Conservation (phyloP, 2,113 vertebrate species). For the Microtus pennsylvanicus region DNA sequence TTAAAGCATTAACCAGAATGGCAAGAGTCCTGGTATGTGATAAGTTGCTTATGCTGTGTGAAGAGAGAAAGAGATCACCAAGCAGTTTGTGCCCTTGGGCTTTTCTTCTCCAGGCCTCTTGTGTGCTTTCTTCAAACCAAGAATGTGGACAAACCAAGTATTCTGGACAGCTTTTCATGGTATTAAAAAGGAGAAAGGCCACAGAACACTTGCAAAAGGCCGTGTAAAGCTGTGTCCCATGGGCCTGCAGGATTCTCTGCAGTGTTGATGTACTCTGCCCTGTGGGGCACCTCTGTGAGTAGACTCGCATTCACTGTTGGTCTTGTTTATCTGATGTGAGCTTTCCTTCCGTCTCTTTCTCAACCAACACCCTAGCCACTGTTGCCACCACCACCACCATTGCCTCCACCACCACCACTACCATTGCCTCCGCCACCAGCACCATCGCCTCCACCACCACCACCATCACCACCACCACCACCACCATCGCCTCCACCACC, state of each 20-base stretch:
- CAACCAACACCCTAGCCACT: background rate
- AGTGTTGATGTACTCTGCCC: background rate
- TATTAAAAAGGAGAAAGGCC: background rate
- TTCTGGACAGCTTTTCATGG: background rate
- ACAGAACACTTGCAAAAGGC: background rate
- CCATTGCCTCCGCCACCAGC: fast-evolving
- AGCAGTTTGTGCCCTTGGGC: background rate
- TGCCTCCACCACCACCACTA: background rate
- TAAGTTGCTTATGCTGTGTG: fast-evolving
- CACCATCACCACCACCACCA: background rate
- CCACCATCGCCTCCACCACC: too few species aligned
- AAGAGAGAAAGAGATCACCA: background rate
- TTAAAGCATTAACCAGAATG: background rate
- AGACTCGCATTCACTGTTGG: background rate
- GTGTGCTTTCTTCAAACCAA: background rate
- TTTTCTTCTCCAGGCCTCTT: background rate
- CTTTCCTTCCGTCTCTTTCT: constrained; percentile 32
- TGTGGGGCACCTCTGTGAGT: background rate
- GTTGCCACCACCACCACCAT: background rate
- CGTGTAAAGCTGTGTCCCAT: fast-evolving
- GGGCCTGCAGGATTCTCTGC: background rate
- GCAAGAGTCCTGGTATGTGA: background rate
- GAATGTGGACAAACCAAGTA: background rate
- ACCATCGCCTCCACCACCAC: background rate
- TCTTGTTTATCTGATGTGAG: background rate